Conservation (phyloP, 2,888 invertebrate genomes). For the Limnephilus lunatus region DNA sequence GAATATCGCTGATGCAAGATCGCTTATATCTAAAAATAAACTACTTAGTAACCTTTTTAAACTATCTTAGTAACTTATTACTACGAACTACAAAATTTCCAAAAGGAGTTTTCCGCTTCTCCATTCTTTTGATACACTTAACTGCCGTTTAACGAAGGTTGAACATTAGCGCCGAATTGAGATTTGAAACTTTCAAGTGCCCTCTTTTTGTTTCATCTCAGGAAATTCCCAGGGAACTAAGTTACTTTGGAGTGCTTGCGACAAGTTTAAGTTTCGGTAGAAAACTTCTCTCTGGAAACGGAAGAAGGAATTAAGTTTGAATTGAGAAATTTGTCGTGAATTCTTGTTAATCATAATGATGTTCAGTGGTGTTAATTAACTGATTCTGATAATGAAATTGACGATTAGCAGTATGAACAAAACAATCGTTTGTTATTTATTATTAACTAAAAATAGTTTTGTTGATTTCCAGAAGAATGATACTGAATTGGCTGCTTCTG, state of each 20-base stretch:
- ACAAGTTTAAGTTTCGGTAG: neutral
- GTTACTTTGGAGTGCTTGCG: neutral
- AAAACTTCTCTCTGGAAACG: neutral
- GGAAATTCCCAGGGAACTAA: constrained; percentile 17
- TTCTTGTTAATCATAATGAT: neutral
- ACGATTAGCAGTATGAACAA: neutral
- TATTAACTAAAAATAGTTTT: too few species aligned
- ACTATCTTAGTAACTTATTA: neutral
- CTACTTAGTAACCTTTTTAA: neutral
- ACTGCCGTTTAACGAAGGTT: constrained; percentile 4
- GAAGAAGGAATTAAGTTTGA: neutral
- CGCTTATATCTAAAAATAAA: neutral
- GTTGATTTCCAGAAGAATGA: too few species aligned
- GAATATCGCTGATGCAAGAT: neutral
- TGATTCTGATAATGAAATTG: neutral
- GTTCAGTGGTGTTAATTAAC: neutral
- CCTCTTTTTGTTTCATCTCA: constrained; percentile 27
- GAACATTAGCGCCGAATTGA: constrained; percentile 8
- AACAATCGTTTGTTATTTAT: neutral
- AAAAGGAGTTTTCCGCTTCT: neutral
- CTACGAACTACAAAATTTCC: neutral
- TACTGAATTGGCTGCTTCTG: too few species aligned
- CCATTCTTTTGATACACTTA: neutral
- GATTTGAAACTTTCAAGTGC: constrained; percentile 12
- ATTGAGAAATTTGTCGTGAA: neutral